These are phyloP conservation scores for Odontocolon sp. DNA, from an alignment of 2,888 invertebrate genomes.

Conservation along the genomic window DNA sequence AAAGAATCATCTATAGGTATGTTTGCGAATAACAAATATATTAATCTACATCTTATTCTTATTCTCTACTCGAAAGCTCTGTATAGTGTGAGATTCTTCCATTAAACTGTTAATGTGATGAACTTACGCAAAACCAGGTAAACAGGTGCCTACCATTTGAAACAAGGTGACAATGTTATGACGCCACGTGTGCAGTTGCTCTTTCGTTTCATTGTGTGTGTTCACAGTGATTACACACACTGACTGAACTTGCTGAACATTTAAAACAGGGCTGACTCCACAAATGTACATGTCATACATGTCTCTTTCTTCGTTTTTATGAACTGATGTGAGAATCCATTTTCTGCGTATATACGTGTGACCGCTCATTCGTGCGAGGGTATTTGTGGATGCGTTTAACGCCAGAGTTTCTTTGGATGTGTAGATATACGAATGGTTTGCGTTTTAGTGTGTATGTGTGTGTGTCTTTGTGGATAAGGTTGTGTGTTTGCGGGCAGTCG, in stretches of 20 bases:
- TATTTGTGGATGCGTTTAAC: constrained; percentile 32
- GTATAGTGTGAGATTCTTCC: too few species aligned
- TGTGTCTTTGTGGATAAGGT: constrained; percentile 19
- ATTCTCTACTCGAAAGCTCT: too few species aligned
- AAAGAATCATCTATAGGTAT: too few species aligned
- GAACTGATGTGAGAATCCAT: constrained; percentile 23
- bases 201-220: neutral
- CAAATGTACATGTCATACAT: neutral
- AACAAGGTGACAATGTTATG: neutral
- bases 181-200: neutral
- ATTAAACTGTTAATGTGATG: neutral
- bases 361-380: constrained; percentile 12
- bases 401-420: neutral
- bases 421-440: neutral
- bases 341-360: constrained; percentile 20
- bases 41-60: too few species aligned
- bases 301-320: neutral
- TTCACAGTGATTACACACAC: too few species aligned
- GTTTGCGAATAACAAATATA: too few species aligned
- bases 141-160: constrained; percentile 6
- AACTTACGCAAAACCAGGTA: neutral
- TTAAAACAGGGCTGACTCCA: neutral
- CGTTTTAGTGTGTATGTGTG: constrained; percentile 36
- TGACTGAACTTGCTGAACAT: too few species aligned
- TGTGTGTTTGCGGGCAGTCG: constrained; percentile 43